Base-by-base conservation (phyloP, 2,113 vertebrate genomes). In the Corythornis madagascariensis region DNA sequence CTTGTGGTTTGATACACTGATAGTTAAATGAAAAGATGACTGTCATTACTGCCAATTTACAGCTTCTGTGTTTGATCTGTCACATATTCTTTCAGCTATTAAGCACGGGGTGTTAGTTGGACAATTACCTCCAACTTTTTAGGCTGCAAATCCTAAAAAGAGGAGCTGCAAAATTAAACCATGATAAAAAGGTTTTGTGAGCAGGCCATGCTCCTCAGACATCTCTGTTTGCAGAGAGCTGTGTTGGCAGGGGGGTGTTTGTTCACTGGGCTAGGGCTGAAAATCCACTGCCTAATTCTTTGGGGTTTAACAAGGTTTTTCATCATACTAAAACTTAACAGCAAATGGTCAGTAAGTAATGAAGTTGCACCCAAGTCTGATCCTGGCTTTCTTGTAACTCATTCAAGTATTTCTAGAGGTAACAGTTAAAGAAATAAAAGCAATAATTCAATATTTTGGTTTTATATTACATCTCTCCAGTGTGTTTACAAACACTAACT, bases 1-100 rank as follows among this genome's bases (percentile, higher is more conserved):
- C 85, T 79, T 85, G 86, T 92, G 95, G 95, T 93, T 95, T 95
- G 86, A 94, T 96, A 88, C 33, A 78, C 61, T 67, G 90, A 89
- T 92, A 91, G 85, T 90, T 95, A 90, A 88, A 81, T 90, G 73
- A 89, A 82, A 94, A 90, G 63, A 84, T 66, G 84, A 33, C 86
- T 93, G 81, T 70, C 81, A 82, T 94, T 96, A 83, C 70, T 87
- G 78, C 74, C 79, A 95, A 96, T 94, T 92, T 94, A 90, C 84
- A 87, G 81, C 55, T 78, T 86, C 70, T 90, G 13, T 70, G 38
- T 92, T 95, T 94, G 57, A 92, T 93, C 93, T 96, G 83, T 95
- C 83, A 86, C 33, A 80, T 79, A 28, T 73, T 73, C 22, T 91
- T 87, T 82, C 60, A 57, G 45, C 93, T 73, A 53, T 86, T 89